Base-by-base conservation (phyloP, 2,888 invertebrate species). In the Lumbricus terrestris region DNA sequence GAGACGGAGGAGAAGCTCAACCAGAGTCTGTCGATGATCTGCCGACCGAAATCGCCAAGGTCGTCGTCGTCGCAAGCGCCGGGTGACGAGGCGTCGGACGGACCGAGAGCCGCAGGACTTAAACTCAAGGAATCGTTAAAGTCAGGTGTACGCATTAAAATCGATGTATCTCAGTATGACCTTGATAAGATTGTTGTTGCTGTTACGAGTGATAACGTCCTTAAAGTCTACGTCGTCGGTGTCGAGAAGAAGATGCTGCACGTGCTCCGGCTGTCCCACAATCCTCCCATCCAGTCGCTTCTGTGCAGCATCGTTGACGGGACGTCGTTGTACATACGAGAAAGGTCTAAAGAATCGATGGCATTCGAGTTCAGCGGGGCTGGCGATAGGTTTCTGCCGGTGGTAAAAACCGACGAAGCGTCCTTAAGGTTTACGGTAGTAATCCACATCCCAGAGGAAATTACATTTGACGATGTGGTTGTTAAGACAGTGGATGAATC, bases 401-500 rank as follows among this genome's bases (percentile, higher is more conserved):
- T 90, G 37, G 82, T 90, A 35, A 38, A 40, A 18, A 34, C 82
- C 83, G 82, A 83, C n/a, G 90, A 90, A 40, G n/a, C 82, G 33
- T 40, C 38, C 33, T 33, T 37, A 18, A 83, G 13, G n/a, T 90
- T 82, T 40, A 82, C 37, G 16, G 37, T 90, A 38, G 37, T 83
- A 29, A 33, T 90, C 33, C 90, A 90, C 85, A 83, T 90, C 37
- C 90, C 90, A 35, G 29, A 37, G 18, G 34, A 35, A n/a, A 69
- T 89, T 34, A 20, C 89, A n/a, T 82, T 83, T 38, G 90, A 90
- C 5, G 69, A 89, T 69, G 29, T 90, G n/a, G 33, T 38, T 33
- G 83, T 90, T 33, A 90, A 90, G 42, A 90, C 90, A 35, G 83
- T 90, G n/a, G 90, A 90, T 83, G 90, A 90, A 82, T 82, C 90